phyloP scores from a whole-genome alignment of 2,888 invertebrate genomes.

The Apantesis nais region DNA sequence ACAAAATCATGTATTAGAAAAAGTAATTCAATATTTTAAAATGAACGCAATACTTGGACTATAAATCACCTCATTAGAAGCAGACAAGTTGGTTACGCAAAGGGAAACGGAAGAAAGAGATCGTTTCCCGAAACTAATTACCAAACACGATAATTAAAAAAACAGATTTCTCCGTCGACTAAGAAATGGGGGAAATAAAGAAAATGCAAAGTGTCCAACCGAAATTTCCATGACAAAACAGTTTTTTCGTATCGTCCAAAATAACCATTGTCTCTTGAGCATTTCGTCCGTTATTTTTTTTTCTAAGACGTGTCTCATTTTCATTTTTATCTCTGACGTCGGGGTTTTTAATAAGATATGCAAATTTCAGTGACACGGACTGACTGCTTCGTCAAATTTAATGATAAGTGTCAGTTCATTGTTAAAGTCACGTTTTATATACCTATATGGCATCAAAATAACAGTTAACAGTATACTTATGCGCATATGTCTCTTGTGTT shows the following conservation, averaged over 20 bases:
- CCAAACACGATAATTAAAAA: conserved; percentile 85
- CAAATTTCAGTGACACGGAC: conserved; percentile 71
- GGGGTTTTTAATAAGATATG: conserved; percentile 84
- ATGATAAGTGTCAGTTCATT: conserved; percentile 56
- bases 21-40: conserved; percentile 9
- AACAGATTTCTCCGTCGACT: conserved; percentile 77
- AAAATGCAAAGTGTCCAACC: conserved; percentile 84
- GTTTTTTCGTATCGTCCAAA: conserved; percentile 81
- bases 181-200: conserved; percentile 77
- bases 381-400: conserved; percentile 62
- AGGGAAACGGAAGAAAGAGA: conserved; percentile 75
- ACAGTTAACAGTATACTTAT: conserved; percentile 24
- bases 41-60: conserved; percentile 58
- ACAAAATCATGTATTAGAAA: not conserved
- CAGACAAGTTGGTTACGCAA: conserved; percentile 76
- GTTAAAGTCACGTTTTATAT: conserved; percentile 45
- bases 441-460: conserved; percentile 32
- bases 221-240: conserved; percentile 83
- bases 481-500: not conserved
- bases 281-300: conserved; percentile 75
- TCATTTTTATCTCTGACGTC: conserved; percentile 80
- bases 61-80: conserved; percentile 81
- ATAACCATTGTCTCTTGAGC: conserved; percentile 81
- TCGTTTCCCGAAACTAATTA: conserved; percentile 84
- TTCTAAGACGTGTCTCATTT: conserved; percentile 82